Base-by-base conservation (phyloP, 2,888 invertebrate species). In the Dicycla oo region DNA sequence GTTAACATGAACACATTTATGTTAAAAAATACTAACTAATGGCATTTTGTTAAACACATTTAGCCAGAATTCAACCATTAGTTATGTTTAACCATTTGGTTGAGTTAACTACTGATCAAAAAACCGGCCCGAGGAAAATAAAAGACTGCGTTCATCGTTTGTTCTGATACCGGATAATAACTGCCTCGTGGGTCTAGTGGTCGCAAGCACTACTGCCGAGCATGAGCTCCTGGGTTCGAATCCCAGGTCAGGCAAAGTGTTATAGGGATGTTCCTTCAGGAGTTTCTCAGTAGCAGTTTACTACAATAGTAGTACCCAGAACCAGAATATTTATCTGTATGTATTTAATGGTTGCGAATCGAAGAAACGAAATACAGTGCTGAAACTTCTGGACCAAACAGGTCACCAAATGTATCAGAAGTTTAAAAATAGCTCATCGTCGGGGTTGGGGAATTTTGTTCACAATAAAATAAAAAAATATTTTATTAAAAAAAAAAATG, bases 111-210 rank as follows among this genome's bases (percentile, higher is more conserved):
- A n/a, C n/a, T n/a, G n/a, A n/a, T n/a, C n/a, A n/a, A n/a, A n/a
- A n/a, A n/a, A n/a, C n/a, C n/a, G n/a, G n/a, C n/a, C n/a, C n/a
- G n/a, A n/a, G n/a, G 20, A 40, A 23, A 51, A 34, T 45, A 30
- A 73, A 75, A 40, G 26, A 26, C 13, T 26, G n/a, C 40, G 13
- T n/a, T 38, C n/a, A 18, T 78, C 20, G 58, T 71, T 71, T 78
- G 51, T 76, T 60, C 10, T 6, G 15, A n/a, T 23, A 43, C 34
- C 5, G 10, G 10, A 38, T 53, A 18, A 40, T 49, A 65, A 53
- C 26, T 26, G 18, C 3, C 18, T 26, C 18, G 26, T 3, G 26
- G 18, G 18, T 18, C 18, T 3, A 8, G 53, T 26, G 3, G 23
- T 15, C 18, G 3, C 26, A 26, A 26, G 15, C 3, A 0, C 53